Evolutionary conservation across 2,888 invertebrate genomes (phyloP).

Genomic region (Cordilura impudica): DNA sequence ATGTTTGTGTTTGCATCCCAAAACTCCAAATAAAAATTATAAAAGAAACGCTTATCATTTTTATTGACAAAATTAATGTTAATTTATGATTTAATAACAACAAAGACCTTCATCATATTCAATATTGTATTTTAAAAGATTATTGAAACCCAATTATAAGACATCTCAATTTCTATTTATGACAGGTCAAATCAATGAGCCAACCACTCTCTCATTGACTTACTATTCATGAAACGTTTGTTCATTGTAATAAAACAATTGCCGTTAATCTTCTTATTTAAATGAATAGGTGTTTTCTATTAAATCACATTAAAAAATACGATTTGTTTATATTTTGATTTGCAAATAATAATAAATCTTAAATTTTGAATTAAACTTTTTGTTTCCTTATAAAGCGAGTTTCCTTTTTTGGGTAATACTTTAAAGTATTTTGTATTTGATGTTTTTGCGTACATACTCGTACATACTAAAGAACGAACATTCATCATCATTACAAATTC

Average conservation of each 20-base stretch:
- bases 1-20: conserved; percentile 21
- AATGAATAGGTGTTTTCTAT: not conserved
- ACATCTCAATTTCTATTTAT: conserved; percentile 44
- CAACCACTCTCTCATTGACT: not conserved
- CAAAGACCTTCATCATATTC: conserved; percentile 4
- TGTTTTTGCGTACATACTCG: conserved; percentile 22
- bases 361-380: conserved; percentile 20
- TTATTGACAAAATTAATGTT: not conserved
- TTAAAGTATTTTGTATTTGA: conserved; percentile 27
- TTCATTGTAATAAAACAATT: not conserved
- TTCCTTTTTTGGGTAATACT: conserved; percentile 30
- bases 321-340: conserved; percentile 31
- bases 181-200: conserved; percentile 41
- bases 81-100: not conserved
- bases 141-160: conserved; percentile 34
- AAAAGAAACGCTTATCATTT: conserved; percentile 17
- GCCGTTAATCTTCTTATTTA: not conserved
- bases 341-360: conserved; percentile 43
- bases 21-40: conserved; percentile 3
- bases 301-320: conserved; percentile 9
- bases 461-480: not conserved
- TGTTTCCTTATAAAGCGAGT: conserved; percentile 38
- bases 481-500: conserved; percentile 5
- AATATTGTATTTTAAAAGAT: not conserved
- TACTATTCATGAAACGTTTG: not conserved